Percentiles rank a stretch among this genome's conserved stretches.
phyloP scores from a whole-genome alignment of 2,888 invertebrate genomes.

The Spilosoma lubricipeda region DNA sequence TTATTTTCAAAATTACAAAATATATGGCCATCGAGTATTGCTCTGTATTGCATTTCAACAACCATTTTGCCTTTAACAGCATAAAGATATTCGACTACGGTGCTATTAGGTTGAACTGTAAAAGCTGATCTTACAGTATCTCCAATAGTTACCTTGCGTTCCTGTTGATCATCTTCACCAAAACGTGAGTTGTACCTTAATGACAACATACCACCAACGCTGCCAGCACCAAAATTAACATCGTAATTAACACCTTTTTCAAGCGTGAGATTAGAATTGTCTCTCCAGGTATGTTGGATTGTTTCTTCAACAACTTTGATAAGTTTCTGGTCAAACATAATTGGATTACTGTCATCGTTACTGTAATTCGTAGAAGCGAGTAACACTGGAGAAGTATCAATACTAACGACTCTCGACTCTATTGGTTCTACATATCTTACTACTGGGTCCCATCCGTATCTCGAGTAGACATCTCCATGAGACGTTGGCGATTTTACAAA shows the following conservation, averaged over 20 bases:
- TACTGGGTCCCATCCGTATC: background rate
- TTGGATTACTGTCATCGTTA: background rate
- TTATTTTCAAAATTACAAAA: slow-evolving; percentile 1
- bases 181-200: background rate
- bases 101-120: background rate
- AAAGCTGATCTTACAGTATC: background rate
- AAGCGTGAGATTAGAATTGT: background rate
- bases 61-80: background rate
- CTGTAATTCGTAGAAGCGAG: background rate
- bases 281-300: background rate
- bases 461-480: background rate
- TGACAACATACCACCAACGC: background rate
- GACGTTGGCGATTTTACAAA: background rate
- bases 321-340: background rate
- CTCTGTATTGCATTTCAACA: background rate
- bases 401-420: background rate
- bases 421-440: background rate
- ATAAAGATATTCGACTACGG: background rate
- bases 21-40: background rate
- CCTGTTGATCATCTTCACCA: background rate
- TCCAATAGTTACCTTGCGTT: background rate
- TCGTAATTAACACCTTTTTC: background rate
- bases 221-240: background rate
- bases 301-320: background rate
- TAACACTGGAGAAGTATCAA: background rate